Conservation (phyloP, 1,140 invertebrate species). For the Bombus waltoni region DNA sequence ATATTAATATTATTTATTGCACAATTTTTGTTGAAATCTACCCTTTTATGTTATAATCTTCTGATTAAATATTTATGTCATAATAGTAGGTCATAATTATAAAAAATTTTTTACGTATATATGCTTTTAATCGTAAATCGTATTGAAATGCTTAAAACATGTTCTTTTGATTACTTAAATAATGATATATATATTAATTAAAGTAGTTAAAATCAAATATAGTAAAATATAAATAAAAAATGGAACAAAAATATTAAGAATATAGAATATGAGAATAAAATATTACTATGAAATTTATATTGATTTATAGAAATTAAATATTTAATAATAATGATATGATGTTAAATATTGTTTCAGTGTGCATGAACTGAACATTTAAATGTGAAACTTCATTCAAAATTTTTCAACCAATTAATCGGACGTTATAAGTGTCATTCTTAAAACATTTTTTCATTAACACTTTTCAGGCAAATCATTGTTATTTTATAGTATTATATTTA, state of each 20-base stretch:
- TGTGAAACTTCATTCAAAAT: slow-evolving; percentile 7
- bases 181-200: background rate
- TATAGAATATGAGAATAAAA: slow-evolving; percentile 6
- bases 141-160: slow-evolving; percentile 8
- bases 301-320: slow-evolving; percentile 25
- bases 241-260: background rate
- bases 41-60: background rate
- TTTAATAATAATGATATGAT: slow-evolving; percentile 7
- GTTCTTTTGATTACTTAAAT: slow-evolving; percentile 6
- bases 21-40: slow-evolving; percentile 1
- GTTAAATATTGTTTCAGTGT: slow-evolving; percentile 5
- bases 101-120: slow-evolving; percentile 3
- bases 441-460: background rate
- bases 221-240: background rate
- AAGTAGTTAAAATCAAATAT: slow-evolving; percentile 11
- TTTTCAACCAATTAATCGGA: slow-evolving; percentile 17
- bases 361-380: background rate
- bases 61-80: background rate
- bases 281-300: slow-evolving; percentile 18
- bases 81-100: background rate
- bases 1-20: slow-evolving; percentile 20
- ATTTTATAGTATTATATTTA: background rate
- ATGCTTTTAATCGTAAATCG: background rate
- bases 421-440: background rate
- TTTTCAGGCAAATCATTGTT: background rate